These are phyloP conservation scores for Phyllotis vaccarum DNA, from an alignment of 2,797 vertebrate genomes.

Conservation along the genomic window DNA sequence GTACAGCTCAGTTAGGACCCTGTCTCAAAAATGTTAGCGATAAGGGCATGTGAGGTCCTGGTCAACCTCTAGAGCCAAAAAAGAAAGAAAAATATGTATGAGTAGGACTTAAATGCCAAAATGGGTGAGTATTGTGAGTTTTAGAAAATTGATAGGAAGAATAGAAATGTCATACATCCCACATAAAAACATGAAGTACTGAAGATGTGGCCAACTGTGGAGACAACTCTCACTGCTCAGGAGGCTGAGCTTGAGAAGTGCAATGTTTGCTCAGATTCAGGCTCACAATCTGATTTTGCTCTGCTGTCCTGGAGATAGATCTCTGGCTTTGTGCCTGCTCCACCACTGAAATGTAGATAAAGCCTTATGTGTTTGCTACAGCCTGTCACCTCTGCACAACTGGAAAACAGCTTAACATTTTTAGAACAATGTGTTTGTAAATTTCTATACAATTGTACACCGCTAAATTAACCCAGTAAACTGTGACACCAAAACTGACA, in stretches of 20 bases:
- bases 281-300: background rate
- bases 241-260: background rate
- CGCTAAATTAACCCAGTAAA: background rate
- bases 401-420: background rate
- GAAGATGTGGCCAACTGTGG: background rate
- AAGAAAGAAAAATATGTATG: background rate
- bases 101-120: background rate
- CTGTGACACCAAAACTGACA: background rate
- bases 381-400: background rate
- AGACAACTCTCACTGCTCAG: background rate
- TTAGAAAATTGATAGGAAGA: constrained; percentile 16
- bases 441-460: too few species aligned
- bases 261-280: background rate
- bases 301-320: background rate
- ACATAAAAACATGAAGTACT: background rate
- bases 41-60: background rate
- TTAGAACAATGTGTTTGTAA: background rate
- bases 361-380: background rate
- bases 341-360: background rate
- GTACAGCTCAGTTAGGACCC: background rate
- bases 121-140: background rate
- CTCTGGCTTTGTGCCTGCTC: background rate
- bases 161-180: background rate
- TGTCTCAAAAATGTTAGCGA: background rate
- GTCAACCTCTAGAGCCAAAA: background rate